Conservation (phyloP, 2,797 vertebrate genomes). For the Lemur catta region DNA sequence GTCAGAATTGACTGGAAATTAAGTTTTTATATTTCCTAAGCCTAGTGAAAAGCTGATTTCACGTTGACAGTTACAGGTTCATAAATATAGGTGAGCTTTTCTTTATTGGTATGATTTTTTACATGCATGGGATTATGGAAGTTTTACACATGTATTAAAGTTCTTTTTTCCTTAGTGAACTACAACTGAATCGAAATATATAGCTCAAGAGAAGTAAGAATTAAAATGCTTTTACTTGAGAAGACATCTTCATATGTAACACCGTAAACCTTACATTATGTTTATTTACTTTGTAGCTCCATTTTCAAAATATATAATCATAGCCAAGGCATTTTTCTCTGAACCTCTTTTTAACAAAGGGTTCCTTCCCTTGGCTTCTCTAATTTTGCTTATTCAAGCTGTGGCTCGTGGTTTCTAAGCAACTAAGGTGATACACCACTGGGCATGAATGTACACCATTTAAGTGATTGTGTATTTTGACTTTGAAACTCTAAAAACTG, state of each 20-base stretch:
- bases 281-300: constrained; percentile 23
- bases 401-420: constrained; percentile 61
- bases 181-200: background rate
- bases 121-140: constrained; percentile 69
- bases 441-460: background rate
- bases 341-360: constrained; percentile 33
- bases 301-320: constrained; percentile 41
- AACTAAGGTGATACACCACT: constrained; percentile 41
- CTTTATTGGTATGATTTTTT: constrained; percentile 59
- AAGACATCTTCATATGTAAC: background rate
- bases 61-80: constrained; percentile 64
- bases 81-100: constrained; percentile 67
- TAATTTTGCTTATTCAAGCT: constrained; percentile 51
- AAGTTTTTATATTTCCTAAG: background rate
- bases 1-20: constrained; percentile 40
- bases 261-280: constrained; percentile 12
- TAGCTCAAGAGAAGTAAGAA: constrained; percentile 36
- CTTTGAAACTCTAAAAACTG: constrained; percentile 51
- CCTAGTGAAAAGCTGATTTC: constrained; percentile 53
- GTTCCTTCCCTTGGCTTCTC: background rate
- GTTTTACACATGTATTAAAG: constrained; percentile 55
- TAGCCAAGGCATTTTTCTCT: constrained; percentile 14
- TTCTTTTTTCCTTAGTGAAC: constrained; percentile 53
- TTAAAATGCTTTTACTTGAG: constrained; percentile 37
- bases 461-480: constrained; percentile 39